Evolutionary conservation across 2,113 vertebrate species (phyloP).

Genomic region (Cricetomys ansorgei): DNA sequence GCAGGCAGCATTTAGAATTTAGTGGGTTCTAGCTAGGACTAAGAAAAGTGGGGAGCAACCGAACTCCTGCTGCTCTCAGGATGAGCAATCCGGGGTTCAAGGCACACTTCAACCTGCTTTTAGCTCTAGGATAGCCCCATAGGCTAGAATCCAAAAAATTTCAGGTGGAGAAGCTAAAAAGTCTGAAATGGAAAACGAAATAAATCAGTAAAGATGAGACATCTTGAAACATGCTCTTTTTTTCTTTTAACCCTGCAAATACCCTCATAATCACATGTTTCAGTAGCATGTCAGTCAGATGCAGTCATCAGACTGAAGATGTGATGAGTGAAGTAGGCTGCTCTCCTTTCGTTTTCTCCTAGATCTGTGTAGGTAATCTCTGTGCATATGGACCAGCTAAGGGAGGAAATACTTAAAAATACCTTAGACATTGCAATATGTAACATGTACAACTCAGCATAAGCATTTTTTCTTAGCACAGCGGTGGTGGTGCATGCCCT

Average conservation of each 20-base stretch:
- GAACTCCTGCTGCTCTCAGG: too few species aligned
- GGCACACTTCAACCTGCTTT: too few species aligned
- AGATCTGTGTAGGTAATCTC: neutral
- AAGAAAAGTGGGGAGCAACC: too few species aligned
- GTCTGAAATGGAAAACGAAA: slow-evolving; percentile 42
- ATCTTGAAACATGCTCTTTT: neutral
- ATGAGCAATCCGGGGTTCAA: too few species aligned
- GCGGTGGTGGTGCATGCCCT: too few species aligned
- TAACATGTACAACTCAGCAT: neutral
- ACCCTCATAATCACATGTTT: neutral
- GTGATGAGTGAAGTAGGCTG: neutral
- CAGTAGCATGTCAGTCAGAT: neutral
- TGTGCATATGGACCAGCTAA: neutral
- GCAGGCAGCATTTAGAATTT: too few species aligned
- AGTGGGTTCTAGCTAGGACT: too few species aligned
- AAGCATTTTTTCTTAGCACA: neutral
- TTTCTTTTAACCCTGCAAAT: neutral
- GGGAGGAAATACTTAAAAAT: neutral
- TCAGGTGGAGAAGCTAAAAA: slow-evolving; percentile 40
- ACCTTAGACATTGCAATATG: neutral
- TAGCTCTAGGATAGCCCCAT: too few species aligned
- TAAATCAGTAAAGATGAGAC: neutral
- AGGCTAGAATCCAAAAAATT: slow-evolving; percentile 32
- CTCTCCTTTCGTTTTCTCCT: neutral
- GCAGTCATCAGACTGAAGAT: neutral